Conservation (phyloP, 2,113 vertebrate species). For the Sardina pilchardus region DNA sequence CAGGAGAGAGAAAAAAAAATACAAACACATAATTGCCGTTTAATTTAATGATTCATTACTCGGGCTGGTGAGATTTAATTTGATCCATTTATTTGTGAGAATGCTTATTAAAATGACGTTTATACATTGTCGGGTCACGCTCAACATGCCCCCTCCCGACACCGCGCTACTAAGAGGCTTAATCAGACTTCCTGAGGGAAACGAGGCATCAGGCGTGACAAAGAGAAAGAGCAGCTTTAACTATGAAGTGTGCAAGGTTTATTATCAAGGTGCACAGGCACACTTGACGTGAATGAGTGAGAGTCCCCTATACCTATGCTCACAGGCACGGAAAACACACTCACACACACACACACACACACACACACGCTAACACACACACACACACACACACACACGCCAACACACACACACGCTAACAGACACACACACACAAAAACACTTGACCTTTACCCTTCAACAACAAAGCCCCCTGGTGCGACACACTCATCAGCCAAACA, state of each 20-base stretch:
- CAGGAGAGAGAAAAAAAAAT: neutral
- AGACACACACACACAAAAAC: neutral
- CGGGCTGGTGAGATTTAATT: constrained; percentile 29
- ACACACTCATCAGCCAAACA: neutral
- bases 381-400: constrained; percentile 14
- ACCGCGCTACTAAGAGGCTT: constrained; percentile 24
- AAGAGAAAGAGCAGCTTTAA: neutral
- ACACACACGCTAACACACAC: constrained; percentile 18
- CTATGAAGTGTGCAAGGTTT: neutral
- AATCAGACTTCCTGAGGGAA: constrained; percentile 22
- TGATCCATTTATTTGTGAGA: constrained; percentile 27
- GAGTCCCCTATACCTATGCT: too few species aligned
- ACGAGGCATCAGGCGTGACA: neutral
- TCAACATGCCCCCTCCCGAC: constrained; percentile 3
- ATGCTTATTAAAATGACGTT: constrained; percentile 24
- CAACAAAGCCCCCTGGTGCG: neutral
- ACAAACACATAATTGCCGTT: constrained; percentile 22
- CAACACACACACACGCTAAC: constrained; percentile 5
- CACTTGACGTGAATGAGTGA: neutral
- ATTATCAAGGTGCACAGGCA: neutral
- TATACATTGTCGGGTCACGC: constrained; percentile 10
- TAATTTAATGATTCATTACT: constrained; percentile 35
- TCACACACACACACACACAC: neutral
- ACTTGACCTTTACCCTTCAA: constrained; percentile 33
- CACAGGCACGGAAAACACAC: neutral